Conservation (phyloP, 2,797 vertebrate genomes). For the Sebastes oblongus region DNA sequence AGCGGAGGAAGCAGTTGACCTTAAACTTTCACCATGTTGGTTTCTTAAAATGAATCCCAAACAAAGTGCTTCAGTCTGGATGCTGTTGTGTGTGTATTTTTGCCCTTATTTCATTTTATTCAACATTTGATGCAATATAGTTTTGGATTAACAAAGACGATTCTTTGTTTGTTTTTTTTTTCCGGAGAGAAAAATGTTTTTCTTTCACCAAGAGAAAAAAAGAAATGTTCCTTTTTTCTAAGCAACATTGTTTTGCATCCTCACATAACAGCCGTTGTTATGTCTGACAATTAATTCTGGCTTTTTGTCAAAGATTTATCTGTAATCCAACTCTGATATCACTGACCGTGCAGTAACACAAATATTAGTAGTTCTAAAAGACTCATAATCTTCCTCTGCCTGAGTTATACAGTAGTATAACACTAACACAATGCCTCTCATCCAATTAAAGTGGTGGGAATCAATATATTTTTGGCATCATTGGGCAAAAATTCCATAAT, state of each 20-base stretch:
- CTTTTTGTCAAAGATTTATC: constrained; percentile 4
- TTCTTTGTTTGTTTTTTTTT: neutral
- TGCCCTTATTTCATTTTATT: neutral
- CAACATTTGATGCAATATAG: neutral
- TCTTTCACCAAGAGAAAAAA: neutral
- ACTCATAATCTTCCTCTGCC: neutral
- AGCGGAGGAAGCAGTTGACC: constrained; percentile 17
- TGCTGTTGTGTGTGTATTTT: neutral
- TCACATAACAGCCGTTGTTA: neutral
- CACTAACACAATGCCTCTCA: neutral
- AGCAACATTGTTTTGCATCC: constrained; percentile 17
- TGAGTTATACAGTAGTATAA: neutral
- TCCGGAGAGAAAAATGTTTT: neutral
- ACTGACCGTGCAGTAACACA: neutral
- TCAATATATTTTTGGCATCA: too few relatives aligned
- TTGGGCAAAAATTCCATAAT: too few relatives aligned
- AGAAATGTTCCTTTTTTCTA: constrained; percentile 16
- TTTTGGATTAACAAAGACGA: neutral
- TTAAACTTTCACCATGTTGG: constrained; percentile 14
- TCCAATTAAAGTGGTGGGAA: neutral
- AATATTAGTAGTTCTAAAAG: neutral
- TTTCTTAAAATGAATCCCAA: constrained; percentile 12
- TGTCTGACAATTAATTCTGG: neutral
- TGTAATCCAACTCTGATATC: neutral
- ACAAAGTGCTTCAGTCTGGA: neutral